Percentiles rank a stretch among this genome's conserved stretches.
These are phyloP conservation scores for Steinernema khuongi DNA, from an alignment of 1,140 invertebrate species.

Conservation along the genomic window DNA sequence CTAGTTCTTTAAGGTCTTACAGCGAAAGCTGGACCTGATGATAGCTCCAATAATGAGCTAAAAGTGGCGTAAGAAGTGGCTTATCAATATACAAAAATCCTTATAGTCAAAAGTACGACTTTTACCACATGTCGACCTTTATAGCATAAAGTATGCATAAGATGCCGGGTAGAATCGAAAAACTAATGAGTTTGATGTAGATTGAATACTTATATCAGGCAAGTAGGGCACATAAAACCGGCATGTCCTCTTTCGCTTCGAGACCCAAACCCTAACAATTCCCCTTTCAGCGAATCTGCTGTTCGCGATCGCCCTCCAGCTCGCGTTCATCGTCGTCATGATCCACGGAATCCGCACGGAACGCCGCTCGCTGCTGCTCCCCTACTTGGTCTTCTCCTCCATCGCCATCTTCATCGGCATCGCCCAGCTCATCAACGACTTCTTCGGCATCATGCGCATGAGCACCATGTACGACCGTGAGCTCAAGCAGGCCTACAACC, in stretches of 20 bases:
- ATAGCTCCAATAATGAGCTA: no score
- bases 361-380: slow-evolving; percentile 46
- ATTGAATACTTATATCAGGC: slow-evolving; percentile 15
- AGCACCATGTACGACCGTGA: slow-evolving; percentile 13
- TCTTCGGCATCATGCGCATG: slow-evolving; percentile 25
- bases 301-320: slow-evolving; percentile 49
- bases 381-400: slow-evolving; percentile 53
- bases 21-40: no score
- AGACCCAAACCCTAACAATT: background rate
- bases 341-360: slow-evolving; percentile 52
- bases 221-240: background rate
- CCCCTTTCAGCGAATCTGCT: slow-evolving; percentile 42
- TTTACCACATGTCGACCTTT: no score
- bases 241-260: background rate
- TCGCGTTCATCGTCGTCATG: slow-evolving; percentile 54
- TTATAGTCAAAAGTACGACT: no score
- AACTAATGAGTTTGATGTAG: no score
- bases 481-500: background rate
- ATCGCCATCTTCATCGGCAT: slow-evolving; percentile 53
- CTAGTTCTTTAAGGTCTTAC: no score
- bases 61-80: no score
- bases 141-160: no score
- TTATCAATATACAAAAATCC: no score
- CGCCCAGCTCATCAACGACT: slow-evolving; percentile 33
- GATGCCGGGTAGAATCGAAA: no score